Evolutionary conservation across 2,797 vertebrate species (phyloP), one percentile per base, ranked within the genome.

Genomic region (Steatocranus sp.): DNA sequence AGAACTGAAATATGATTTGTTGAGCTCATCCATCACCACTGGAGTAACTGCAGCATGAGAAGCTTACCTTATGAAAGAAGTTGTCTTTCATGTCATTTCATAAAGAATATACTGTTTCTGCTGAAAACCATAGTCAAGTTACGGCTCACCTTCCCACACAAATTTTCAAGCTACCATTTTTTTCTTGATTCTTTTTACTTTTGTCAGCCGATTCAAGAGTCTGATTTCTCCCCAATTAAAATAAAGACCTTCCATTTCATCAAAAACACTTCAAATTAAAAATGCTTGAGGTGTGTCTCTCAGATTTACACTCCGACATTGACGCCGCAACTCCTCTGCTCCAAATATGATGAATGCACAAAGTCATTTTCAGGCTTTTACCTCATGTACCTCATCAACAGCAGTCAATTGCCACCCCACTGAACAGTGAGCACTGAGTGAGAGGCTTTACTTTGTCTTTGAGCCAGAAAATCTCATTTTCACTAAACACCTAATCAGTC

Each of bases 401-500:
- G 92, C 92, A 93, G 92, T 95, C 93, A 90, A 92, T 94, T 92
- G 90, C 90, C 90, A 81, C 92, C 92, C 89, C 81, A 85, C 85
- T 79, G 90, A 94, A 89, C 87, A 68, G 70, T 5, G 78, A 88
- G 84, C 90, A 82, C 86, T 79, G 18, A 94, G 93, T 89, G 93
- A 93, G 95, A 94, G 80, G 87, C 91, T 94, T 87, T 85, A 95
- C 91, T 94, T 96, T 96, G 92, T 95, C 94, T 96, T 92, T 92
- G 87, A 94, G 94, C 89, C 86, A 91, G 88, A 93, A 96, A 96
- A 94, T 93, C 94, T 94, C 86, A 95, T 95, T 96, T 95, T 90
- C 93, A 92, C 95, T 95, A 94, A 97, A 96, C 92, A 95, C 92
- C 95, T 96, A 96, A 97, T 97, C 96, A 97, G 95, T 88, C 89